Evolutionary conservation across 2,113 vertebrate species (phyloP).

Genomic region (Camelus dromedarius): DNA sequence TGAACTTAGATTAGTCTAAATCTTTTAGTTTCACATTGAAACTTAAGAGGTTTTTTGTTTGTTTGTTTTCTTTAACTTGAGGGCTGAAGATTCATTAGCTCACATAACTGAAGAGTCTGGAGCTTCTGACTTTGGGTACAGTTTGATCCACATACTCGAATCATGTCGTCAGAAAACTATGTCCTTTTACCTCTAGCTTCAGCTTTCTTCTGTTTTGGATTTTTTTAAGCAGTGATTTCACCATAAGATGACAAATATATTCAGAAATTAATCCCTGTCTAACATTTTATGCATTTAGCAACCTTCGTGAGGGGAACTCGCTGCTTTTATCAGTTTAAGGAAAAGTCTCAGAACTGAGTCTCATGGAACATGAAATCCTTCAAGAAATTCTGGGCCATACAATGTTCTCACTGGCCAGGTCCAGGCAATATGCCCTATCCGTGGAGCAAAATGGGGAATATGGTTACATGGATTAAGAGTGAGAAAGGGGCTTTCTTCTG

Average conservation of each 20-base stretch:
- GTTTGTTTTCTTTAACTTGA: not conserved
- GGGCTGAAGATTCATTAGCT: not conserved
- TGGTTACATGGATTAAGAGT: not conserved
- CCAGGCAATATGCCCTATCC: not conserved
- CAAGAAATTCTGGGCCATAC: not conserved
- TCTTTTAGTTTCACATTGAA: not conserved
- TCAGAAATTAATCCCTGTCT: not conserved
- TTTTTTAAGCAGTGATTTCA: not conserved
- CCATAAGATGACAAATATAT: not conserved
- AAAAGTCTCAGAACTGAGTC: not conserved
- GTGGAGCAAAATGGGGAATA: not conserved
- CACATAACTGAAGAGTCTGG: not conserved
- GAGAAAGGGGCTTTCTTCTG: not conserved
- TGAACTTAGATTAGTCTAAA: not conserved
- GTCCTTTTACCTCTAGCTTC: not conserved
- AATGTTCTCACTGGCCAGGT: not conserved
- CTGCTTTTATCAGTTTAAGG: not conserved
- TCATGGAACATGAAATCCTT: not conserved
- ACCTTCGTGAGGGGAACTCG: not conserved
- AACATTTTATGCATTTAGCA: not conserved
- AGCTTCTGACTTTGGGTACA: not conserved
- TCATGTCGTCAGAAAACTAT: not conserved
- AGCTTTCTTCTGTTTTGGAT: not conserved
- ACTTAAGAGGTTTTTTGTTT: not conserved
- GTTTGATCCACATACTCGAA: not conserved